Base-by-base conservation (phyloP, 2,113 vertebrate genomes). In the Sitta europaea region DNA sequence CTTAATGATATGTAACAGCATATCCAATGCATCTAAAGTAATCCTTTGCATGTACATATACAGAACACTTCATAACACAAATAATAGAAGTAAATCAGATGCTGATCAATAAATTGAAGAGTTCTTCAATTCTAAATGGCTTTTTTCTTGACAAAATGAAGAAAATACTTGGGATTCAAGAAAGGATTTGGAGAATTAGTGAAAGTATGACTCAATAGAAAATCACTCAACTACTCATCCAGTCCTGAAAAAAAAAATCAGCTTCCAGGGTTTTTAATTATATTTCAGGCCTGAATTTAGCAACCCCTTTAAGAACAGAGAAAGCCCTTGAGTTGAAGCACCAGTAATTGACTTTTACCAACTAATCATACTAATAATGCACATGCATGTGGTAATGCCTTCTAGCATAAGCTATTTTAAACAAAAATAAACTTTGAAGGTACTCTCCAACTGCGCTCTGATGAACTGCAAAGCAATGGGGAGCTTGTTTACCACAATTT, bases 381-480 rank as follows among this genome's bases (percentile, higher is more conserved):
- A 50, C 57, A 85, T 58, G 67, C 57, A 72, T 77, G 95, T 84
- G 90, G 92, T 84, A 89, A 75, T 84, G 51, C 53, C 90, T 92
- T 84, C 82, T 91, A 92, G 90, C 80, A 53, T 63, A 75, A 89
- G 93, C 88, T 95, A 95, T 96, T 96, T 94, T 92, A 92, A 96
- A 97, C 54, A 79, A 92, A 96, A 96, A 96, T 84, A 94, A 96
- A 97, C 93, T 96, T 91, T 85, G 80, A 82, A 95, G 77, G 83
- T 96, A 92, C 70, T 93, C 93, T 96, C 94, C 96, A 90, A 85
- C 97, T 97, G 96, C 21, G 80, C 84, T 88, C 81, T 98, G 96
- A 97, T 98, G 97, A 98, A 95, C 96, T 96, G 88, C 59, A 74
- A 96, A 97, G 84, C 96, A 94, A 90, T 77, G 76, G 95, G 96